Evolutionary conservation across 2,797 vertebrate species (phyloP).

Genomic region (Lutjanus campechanus): DNA sequence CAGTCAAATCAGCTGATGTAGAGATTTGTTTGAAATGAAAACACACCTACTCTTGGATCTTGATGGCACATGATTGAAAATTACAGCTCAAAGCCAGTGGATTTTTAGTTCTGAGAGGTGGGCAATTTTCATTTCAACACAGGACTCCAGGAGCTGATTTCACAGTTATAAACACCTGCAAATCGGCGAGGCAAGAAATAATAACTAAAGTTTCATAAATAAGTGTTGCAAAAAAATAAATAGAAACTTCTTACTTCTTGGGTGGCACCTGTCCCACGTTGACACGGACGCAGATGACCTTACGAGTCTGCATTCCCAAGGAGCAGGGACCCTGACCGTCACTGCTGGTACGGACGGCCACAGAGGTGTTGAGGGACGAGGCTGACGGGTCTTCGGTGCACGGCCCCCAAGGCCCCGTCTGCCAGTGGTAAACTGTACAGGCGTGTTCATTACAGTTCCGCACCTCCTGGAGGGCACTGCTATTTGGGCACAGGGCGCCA

Average conservation of each 20-base stretch:
- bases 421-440: constrained; percentile 98
- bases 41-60: constrained; percentile 1
- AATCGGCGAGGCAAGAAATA: constrained; percentile 30
- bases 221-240: background rate
- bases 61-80: constrained; percentile 28
- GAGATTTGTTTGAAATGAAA: constrained; percentile 47
- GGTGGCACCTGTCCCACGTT: constrained; percentile 98
- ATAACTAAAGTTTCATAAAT: background rate
- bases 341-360: constrained; percentile 78
- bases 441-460: constrained; percentile 96
- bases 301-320: constrained; percentile 95
- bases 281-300: constrained; percentile 97
- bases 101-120: constrained; percentile 19
- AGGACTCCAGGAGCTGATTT: constrained; percentile 41
- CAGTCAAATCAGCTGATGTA: constrained; percentile 22
- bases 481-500: constrained; percentile 92
- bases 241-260: constrained; percentile 91
- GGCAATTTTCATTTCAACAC: constrained; percentile 34
- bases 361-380: constrained; percentile 88
- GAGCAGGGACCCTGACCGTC: constrained; percentile 88
- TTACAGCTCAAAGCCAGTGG: constrained; percentile 13
- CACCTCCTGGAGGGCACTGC: constrained; percentile 91
- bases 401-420: constrained; percentile 93
- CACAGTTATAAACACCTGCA: constrained; percentile 24
- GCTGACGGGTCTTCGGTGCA: constrained; percentile 93